These are phyloP conservation scores for Phaonia tiefii DNA, from an alignment of 2,888 invertebrate species.

Conservation along the genomic window DNA sequence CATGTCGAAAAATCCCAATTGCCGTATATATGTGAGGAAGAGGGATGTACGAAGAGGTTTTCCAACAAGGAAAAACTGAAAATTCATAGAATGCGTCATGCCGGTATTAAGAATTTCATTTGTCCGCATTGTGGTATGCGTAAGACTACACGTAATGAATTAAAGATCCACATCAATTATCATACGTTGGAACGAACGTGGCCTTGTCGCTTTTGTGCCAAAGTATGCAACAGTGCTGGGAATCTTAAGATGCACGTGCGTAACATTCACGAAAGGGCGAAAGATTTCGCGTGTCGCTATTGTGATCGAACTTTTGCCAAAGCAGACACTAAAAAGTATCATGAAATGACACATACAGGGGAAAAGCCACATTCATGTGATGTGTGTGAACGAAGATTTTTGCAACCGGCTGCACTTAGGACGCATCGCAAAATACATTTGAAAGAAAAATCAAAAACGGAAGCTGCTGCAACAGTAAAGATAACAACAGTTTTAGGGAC, in stretches of 20 bases:
- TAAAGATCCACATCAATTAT: conserved; percentile 77
- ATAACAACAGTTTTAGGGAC: neutral
- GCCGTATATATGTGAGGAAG: conserved; percentile 73
- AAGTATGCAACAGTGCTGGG: conserved; percentile 76
- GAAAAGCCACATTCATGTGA: conserved; percentile 76
- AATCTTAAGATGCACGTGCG: conserved; percentile 74
- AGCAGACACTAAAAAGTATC: conserved; percentile 76
- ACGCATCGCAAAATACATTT: conserved; percentile 75
- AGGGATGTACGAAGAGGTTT: conserved; percentile 72
- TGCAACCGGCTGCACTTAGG: conserved; percentile 74
- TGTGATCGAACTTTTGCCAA: conserved; percentile 76
- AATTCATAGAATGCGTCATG: conserved; percentile 77
- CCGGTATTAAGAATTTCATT: conserved; percentile 76
- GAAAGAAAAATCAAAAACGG: conserved; percentile 47
- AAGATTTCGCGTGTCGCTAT: conserved; percentile 72
- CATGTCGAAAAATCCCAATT: conserved; percentile 73
- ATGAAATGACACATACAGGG: conserved; percentile 78
- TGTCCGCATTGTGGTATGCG: conserved; percentile 76
- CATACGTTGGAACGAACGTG: conserved; percentile 76
- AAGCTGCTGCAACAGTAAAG: neutral
- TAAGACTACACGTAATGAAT: conserved; percentile 76
- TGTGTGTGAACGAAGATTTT: conserved; percentile 74
- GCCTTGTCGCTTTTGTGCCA: conserved; percentile 74
- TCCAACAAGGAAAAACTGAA: conserved; percentile 74
- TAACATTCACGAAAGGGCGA: conserved; percentile 74